phyloP scores from a whole-genome alignment of 2,888 invertebrate species.

The Melikaiella ostensackeni region DNA sequence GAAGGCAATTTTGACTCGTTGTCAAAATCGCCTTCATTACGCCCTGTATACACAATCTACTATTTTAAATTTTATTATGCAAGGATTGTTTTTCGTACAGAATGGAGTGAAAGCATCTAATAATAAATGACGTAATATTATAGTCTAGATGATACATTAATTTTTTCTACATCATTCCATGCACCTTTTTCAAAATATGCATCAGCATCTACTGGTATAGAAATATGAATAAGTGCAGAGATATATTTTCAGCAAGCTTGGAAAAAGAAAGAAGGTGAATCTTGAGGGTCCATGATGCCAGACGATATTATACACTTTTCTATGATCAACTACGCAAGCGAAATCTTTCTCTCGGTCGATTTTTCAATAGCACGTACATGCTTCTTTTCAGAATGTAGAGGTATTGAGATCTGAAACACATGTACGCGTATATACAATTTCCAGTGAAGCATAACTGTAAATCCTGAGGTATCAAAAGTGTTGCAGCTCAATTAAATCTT shows the following conservation, averaged over 20 bases:
- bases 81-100: no score
- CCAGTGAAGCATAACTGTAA: no score
- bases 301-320: conserved; percentile 5
- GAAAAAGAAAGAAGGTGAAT: neutral
- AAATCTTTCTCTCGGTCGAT: conserved; percentile 27
- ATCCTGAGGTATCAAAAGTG: no score
- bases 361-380: neutral
- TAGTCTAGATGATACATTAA: no score
- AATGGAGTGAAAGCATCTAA: no score
- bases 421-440: neutral
- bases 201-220: neutral
- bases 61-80: no score
- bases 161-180: neutral
- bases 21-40: no score
- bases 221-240: neutral
- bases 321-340: neutral
- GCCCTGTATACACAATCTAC: no score
- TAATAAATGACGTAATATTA: no score
- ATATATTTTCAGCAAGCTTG: neutral
- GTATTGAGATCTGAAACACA: neutral
- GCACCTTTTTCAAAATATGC: neutral
- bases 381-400: neutral
- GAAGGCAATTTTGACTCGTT: no score
- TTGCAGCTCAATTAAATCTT: no score
- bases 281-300: neutral